Percentiles rank a stretch among this genome's conserved stretches.
Conservation (phyloP, 2,113 vertebrate species). For the Oreochromis spilurus region DNA sequence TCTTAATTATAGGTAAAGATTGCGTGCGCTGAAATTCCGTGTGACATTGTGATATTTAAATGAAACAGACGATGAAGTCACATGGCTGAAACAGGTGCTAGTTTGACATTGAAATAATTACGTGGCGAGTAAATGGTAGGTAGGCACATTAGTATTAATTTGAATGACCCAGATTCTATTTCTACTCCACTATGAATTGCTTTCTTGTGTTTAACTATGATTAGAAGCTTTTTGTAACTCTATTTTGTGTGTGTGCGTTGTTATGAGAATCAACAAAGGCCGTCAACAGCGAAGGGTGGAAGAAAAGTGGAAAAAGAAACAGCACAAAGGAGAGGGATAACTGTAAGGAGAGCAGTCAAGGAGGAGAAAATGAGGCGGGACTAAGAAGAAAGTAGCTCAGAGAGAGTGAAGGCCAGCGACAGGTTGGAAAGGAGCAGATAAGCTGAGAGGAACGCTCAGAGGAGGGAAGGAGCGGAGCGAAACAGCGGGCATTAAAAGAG, state of each 20-base stretch:
- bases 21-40: background rate
- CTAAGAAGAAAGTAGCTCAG: background rate
- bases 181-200: background rate
- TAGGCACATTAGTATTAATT: conserved; percentile 31
- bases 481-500: conserved; percentile 56
- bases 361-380: background rate
- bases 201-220: background rate
- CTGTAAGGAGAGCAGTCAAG: background rate
- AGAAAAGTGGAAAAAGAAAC: background rate
- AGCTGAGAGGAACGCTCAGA: background rate
- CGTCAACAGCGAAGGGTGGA: background rate
- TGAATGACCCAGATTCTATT: conserved; percentile 29
- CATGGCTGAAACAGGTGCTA: conserved; percentile 34
- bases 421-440: background rate
- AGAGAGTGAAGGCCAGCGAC: background rate
- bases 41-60: background rate
- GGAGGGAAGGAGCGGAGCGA: conserved; percentile 27
- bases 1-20: conserved; percentile 12
- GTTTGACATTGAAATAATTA: conserved; percentile 46
- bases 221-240: background rate
- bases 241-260: accelerated
- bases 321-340: background rate
- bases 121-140: background rate
- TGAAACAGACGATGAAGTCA: conserved; percentile 34
- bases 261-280: background rate